Evolutionary conservation across 2,888 invertebrate genomes (phyloP).

Genomic region (Disparrhopalites patrizii): DNA sequence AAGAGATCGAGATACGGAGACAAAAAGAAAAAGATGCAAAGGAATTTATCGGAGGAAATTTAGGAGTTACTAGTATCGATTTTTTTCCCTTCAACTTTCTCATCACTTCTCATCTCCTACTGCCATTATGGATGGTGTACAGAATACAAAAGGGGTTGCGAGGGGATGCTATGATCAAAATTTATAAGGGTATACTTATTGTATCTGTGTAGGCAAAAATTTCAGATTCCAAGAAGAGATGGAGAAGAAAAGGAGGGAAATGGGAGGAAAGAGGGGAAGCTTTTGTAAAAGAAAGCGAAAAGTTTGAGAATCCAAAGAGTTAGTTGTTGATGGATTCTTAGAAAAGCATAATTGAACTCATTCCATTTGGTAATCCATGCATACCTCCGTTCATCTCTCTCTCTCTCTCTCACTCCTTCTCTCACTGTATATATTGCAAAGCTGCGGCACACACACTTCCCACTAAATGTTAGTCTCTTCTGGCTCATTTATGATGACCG

Average conservation of each 20-base stretch:
- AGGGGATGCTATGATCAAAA: no score
- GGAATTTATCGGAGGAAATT: no score
- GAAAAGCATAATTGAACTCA: slow-evolving; percentile 22
- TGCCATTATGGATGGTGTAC: neutral
- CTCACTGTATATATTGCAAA: no score
- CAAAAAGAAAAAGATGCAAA: no score
- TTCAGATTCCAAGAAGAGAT: neutral
- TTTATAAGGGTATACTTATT: no score
- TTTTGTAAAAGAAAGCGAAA: neutral
- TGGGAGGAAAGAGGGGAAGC: neutral
- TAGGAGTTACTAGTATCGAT: no score
- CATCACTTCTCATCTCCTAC: neutral
- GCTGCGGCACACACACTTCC: no score
- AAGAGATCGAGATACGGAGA: no score
- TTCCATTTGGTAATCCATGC: neutral
- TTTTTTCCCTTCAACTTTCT: neutral
- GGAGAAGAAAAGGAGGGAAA: neutral
- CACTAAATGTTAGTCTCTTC: no score
- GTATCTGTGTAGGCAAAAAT: no score
- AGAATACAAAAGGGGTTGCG: neutral
- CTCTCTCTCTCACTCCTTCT: neutral
- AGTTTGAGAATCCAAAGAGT: slow-evolving; percentile 9
- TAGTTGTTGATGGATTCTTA: no score
- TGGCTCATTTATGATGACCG: slow-evolving; percentile 28
- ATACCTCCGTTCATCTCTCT: neutral